Percentiles rank a stretch among this genome's conserved stretches.
Conservation (phyloP, 2,888 invertebrate species). For the Cryptus viduatorius region DNA sequence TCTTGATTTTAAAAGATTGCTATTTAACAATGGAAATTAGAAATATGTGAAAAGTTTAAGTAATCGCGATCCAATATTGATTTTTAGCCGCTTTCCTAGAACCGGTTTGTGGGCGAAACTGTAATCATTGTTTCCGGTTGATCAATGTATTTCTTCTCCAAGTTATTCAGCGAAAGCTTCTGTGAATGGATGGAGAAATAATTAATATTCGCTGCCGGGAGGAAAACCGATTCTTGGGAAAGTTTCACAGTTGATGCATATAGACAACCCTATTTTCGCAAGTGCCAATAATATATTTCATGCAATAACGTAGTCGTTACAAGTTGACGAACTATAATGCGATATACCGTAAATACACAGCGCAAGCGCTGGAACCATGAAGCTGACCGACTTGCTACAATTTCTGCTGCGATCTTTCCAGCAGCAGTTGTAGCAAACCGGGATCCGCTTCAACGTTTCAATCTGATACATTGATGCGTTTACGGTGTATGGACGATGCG, state of each 20-base stretch:
- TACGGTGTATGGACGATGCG: conserved; percentile 24
- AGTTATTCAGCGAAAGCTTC: too few relatives aligned
- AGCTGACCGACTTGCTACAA: conserved; percentile 7
- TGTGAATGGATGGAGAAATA: conserved; percentile 3
- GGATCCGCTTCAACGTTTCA: not conserved
- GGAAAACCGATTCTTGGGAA: not conserved
- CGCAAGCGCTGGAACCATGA: not conserved
- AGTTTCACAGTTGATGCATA: conserved; percentile 28
- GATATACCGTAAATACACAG: conserved; percentile 13
- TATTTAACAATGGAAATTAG: too few relatives aligned
- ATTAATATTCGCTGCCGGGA: conserved; percentile 12
- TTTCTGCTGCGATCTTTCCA: not conserved
- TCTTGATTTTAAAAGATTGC: too few relatives aligned
- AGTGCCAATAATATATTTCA: conserved; percentile 53
- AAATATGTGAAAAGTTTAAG: too few relatives aligned
- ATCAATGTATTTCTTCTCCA: too few relatives aligned
- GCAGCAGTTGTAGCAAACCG: conserved; percentile 6
- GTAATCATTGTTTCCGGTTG: too few relatives aligned
- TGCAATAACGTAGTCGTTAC: conserved; percentile 56
- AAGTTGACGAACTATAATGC: conserved; percentile 55
- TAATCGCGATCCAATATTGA: too few relatives aligned
- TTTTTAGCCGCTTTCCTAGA: too few relatives aligned
- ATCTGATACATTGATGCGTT: not conserved
- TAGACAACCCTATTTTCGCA: conserved; percentile 33
- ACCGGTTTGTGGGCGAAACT: too few relatives aligned